A percentile compares a stretch with the other conserved stretches of the same genome.
These are phyloP conservation scores for Trissonchulus latispiculum DNA, from an alignment of 2,888 invertebrate genomes.

Conservation along the genomic window DNA sequence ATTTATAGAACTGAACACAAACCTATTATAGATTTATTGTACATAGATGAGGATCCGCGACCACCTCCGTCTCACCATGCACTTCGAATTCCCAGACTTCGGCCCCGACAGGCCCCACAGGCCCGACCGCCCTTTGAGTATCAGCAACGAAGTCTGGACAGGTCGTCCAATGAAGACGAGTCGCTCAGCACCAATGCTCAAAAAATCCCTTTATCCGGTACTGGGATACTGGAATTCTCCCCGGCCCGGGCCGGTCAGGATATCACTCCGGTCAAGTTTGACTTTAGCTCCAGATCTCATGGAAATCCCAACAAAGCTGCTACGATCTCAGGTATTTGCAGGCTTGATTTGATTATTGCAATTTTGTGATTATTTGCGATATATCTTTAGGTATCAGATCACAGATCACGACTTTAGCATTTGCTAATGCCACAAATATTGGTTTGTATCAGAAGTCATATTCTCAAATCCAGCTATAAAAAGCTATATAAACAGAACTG, in stretches of 20 bases:
- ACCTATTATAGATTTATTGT: no score
- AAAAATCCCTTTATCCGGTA: conserved; percentile 10
- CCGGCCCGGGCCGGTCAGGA: conserved; percentile 77
- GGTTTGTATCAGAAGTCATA: no score
- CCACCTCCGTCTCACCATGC: not conserved
- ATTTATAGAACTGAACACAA: no score
- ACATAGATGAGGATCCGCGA: not conserved
- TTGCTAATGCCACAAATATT: no score
- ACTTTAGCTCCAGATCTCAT: not conserved
- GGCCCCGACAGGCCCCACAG: not conserved
- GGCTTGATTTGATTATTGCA: no score
- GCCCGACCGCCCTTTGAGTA: not conserved
- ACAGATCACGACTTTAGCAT: no score
- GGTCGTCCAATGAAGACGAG: not conserved
- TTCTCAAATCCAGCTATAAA: no score
- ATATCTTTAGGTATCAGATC: no score
- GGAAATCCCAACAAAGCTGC: not conserved
- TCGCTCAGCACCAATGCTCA: not conserved
- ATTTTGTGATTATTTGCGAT: no score
- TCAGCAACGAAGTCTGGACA: not conserved
- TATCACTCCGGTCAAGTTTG: conserved; percentile 64
- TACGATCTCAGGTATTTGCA: not conserved
- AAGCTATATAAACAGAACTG: no score
- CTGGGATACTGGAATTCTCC: conserved; percentile 61
- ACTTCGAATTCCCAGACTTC: not conserved